phyloP scores from a whole-genome alignment of 2,888 invertebrate genomes.

The Mesorhabditis sp. region DNA sequence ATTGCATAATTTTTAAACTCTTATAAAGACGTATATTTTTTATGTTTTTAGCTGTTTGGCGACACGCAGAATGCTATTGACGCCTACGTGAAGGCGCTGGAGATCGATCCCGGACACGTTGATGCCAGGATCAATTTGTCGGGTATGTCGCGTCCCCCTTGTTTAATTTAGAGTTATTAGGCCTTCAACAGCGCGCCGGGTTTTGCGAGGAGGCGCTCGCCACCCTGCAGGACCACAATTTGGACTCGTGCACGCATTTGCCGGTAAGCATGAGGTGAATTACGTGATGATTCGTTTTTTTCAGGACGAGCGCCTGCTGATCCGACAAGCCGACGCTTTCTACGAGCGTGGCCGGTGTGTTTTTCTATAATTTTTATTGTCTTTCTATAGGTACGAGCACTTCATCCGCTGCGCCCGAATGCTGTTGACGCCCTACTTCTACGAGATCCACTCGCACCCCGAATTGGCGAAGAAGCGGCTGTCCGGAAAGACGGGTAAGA shows the following conservation, averaged over 20 bases:
- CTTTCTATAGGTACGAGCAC: not conserved
- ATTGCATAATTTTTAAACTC: conserved; percentile 7
- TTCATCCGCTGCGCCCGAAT: conserved; percentile 26
- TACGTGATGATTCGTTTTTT: conserved; percentile 10
- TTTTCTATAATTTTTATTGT: not conserved
- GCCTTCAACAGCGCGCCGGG: conserved; percentile 44
- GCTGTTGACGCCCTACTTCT: conserved; percentile 54
- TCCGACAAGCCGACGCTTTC: conserved; percentile 50
- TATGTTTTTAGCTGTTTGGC: not conserved
- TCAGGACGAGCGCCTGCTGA: conserved; percentile 51
- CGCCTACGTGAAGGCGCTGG: conserved; percentile 12
- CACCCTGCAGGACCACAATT: conserved; percentile 44
- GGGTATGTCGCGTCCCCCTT: conserved; percentile 7
- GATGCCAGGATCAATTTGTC: conserved; percentile 52
- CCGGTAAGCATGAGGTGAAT: conserved; percentile 27
- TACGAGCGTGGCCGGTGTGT: conserved; percentile 23
- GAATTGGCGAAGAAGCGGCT: conserved; percentile 22
- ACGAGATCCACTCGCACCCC: conserved; percentile 28
- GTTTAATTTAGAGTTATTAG: conserved; percentile 11
- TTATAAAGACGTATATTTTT: not conserved
- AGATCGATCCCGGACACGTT: conserved; percentile 42
- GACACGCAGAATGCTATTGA: not conserved
- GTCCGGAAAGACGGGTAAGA: conserved; percentile 12
- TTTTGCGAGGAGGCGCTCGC: conserved; percentile 44
- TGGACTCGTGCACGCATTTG: conserved; percentile 44